Evolutionary conservation across 1,140 invertebrate species (phyloP), one percentile per base, ranked within the genome.

Genomic region (Rhizoglyphus robini): DNA sequence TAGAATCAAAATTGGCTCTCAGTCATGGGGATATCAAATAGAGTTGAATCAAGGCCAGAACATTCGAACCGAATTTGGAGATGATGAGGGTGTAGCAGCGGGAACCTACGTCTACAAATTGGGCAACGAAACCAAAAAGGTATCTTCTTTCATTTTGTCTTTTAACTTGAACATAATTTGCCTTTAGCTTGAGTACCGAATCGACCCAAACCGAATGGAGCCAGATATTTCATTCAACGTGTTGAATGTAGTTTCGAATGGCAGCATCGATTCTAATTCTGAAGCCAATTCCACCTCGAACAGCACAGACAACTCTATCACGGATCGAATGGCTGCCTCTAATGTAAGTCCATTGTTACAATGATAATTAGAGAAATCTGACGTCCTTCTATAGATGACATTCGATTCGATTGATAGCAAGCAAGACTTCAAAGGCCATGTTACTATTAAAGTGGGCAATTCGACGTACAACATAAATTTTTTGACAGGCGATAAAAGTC

Each of bases 321-420:
- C 8, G 8, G 8, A 41, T 11, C 36, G 18, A 18, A 11, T 41
- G 36, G 36, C 36, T 11, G 8, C 36, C 8, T 41, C 8, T 18
- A 41, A 41, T 41, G 36, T 41, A 41, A 41, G 36, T 41, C 18
- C 36, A 41, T 11, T 41, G 36, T 41, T 41, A 41, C 5, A 4
- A 51, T 51, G 48, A 8, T 15, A 18, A 41, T 41, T 41, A 8
- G 18, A 41, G 8, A 41, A 41, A 5, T n/a, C 11, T 48, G 11
- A 13, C 25, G 15, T 60, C 27, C 58, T 58, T 23, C 23, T 49
- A 13, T 20, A 64, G 63, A 18, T 48, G 15, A 64, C 38, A 31
- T 64, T 48, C n/a, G 63, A 64, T 31, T 64, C 63, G n/a, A 64
- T 64, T 18, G 63, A 64, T 38, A 48, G 63, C 27, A 51, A 64